These are phyloP conservation scores for Montipora foliosa DNA, from an alignment of 64 coral and sea anemone species.

Conservation along the genomic window DNA sequence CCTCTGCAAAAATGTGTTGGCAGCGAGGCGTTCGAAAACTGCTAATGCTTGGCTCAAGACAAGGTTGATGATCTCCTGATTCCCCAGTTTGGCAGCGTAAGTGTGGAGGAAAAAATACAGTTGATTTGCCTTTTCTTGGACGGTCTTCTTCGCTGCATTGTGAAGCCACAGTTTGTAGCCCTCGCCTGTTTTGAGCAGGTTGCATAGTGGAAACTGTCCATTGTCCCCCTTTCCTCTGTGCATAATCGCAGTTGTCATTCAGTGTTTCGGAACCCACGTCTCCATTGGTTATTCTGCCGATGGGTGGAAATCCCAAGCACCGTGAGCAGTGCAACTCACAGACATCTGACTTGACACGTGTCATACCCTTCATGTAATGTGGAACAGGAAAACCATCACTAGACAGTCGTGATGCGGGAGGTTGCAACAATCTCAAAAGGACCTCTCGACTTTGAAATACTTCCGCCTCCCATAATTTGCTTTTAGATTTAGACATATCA, in stretches of 20 bases:
- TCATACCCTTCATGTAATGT: not conserved
- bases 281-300: not conserved
- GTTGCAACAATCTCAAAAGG: slow-evolving; percentile 19
- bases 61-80: not conserved
- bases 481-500: not conserved
- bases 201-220: not conserved
- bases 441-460: slow-evolving; percentile 9
- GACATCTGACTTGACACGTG: not conserved
- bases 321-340: not conserved
- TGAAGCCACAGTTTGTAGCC: not conserved
- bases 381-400: not conserved
- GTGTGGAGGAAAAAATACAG: not conserved
- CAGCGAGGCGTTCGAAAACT: not conserved
- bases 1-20: not conserved
- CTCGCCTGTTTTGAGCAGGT: not conserved
- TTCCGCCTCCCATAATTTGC: not conserved
- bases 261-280: not conserved
- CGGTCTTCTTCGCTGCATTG: not conserved
- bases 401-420: not conserved
- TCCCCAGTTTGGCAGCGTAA: not conserved
- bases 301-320: not conserved
- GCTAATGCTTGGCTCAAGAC: not conserved
- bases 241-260: not conserved
- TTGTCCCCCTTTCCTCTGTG: not conserved
- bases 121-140: not conserved